Conservation (phyloP, 2,113 vertebrate species). For the Mugil cephalus region DNA sequence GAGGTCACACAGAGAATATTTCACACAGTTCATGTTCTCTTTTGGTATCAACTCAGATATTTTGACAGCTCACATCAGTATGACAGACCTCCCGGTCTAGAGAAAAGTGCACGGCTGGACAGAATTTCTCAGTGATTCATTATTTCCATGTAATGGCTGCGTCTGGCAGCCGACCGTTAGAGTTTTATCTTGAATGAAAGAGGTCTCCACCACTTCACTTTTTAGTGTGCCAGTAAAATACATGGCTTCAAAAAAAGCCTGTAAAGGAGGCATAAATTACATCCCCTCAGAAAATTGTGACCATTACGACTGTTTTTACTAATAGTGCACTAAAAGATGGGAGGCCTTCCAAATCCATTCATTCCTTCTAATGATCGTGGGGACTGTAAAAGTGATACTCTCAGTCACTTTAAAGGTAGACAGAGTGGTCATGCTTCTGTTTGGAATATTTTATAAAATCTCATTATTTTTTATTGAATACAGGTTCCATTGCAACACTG, state of each 20-base stretch:
- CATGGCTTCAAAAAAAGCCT: constrained; percentile 79
- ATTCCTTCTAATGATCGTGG: constrained; percentile 71
- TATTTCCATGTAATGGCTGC: constrained; percentile 77
- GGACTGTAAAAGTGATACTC: constrained; percentile 79
- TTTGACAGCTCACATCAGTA: constrained; percentile 64
- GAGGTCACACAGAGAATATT: constrained; percentile 40
- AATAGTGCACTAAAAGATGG: constrained; percentile 83
- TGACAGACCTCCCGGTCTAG: constrained; percentile 47
- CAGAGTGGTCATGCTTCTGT: constrained; percentile 82
- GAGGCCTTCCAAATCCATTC: constrained; percentile 77
- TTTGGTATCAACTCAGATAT: constrained; percentile 47
- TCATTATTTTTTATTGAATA: constrained; percentile 84
- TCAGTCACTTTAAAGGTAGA: constrained; percentile 69
- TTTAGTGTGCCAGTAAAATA: constrained; percentile 79
- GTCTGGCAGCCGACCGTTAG: constrained; percentile 74
- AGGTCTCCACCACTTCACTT: constrained; percentile 67
- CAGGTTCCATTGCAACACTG: constrained; percentile 68
- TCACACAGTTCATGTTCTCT: constrained; percentile 56
- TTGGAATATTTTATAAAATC: constrained; percentile 83
- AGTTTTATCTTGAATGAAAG: constrained; percentile 79
- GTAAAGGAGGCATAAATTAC: constrained; percentile 83
- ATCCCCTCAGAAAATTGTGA: constrained; percentile 79
- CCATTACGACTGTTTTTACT: constrained; percentile 80
- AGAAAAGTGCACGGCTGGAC: constrained; percentile 56
- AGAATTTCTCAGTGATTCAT: constrained; percentile 70